phyloP scores from a whole-genome alignment of 1,140 invertebrate species.

The Bombyx mori region DNA sequence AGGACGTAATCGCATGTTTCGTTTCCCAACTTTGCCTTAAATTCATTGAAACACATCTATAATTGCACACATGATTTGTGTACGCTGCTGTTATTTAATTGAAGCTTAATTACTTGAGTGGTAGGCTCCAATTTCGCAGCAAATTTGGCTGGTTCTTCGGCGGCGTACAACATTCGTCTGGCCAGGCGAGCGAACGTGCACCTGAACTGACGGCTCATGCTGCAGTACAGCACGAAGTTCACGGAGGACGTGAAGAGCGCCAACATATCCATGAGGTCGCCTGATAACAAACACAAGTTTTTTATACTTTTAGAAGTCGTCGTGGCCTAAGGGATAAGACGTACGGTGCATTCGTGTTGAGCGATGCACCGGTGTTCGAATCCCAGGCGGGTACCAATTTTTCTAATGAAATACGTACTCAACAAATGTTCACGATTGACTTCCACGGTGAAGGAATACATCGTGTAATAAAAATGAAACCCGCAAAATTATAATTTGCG shows the following conservation, averaged over 20 bases:
- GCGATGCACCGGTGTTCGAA: no score
- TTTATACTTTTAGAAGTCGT: no score
- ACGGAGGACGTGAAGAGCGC: conserved; percentile 96
- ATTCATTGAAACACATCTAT: background rate
- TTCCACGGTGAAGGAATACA: no score
- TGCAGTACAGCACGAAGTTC: conserved; percentile 99
- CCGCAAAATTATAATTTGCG: no score
- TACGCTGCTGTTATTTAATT: background rate
- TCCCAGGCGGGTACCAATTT: no score
- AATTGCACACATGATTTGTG: background rate
- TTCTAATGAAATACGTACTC: no score
- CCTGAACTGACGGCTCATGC: conserved; percentile 97
- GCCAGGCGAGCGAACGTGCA: conserved; percentile 83
- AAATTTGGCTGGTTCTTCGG: conserved; percentile 59
- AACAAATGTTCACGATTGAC: no score
- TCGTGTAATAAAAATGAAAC: no score
- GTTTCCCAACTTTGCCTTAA: no score
- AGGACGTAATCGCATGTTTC: no score
- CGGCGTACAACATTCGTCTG: conserved; percentile 41
- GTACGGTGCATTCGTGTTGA: no score
- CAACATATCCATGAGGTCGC: conserved; percentile 92
- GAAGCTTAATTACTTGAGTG: conserved; percentile 38
- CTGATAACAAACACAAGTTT: conserved; percentile 48
- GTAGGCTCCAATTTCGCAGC: conserved; percentile 56
- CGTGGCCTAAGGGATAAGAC: no score